Conservation (phyloP, 2,797 vertebrate genomes). For the Sebastes taczanowskii region DNA sequence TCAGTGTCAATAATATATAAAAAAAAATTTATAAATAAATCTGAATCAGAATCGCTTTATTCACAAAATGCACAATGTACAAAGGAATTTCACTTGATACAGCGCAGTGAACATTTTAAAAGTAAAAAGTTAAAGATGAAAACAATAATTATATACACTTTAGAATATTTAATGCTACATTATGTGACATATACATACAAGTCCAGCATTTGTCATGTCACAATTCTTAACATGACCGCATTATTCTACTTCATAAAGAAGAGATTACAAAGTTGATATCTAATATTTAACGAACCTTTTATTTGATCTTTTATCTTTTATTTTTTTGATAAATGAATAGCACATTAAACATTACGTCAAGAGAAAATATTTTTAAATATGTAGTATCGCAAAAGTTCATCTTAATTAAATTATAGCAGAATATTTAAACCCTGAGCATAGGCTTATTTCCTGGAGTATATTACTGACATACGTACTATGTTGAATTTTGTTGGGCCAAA, state of each 20-base stretch:
- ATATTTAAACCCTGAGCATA: neutral
- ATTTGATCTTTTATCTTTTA: neutral
- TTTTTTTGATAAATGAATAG: neutral
- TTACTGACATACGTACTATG: neutral
- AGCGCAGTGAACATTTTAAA: accelerated
- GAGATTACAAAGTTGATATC: neutral
- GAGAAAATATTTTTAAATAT: neutral
- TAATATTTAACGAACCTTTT: no score
- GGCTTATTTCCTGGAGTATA: neutral
- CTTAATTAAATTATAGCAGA: neutral
- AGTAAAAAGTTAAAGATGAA: no score
- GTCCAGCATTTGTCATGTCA: no score
- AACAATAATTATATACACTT: no score
- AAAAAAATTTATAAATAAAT: neutral
- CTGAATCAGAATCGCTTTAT: no score
- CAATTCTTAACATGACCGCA: neutral
- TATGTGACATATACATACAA: no score
- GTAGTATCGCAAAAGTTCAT: neutral
- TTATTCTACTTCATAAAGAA: neutral
- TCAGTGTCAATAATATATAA: neutral
- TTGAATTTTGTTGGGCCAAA: neutral
- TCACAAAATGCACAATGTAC: no score
- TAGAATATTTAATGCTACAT: no score
- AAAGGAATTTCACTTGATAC: accelerated
- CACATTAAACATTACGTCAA: neutral